These are phyloP conservation scores for Cephus cinctus DNA, from an alignment of 1,140 invertebrate genomes.

Conservation along the genomic window DNA sequence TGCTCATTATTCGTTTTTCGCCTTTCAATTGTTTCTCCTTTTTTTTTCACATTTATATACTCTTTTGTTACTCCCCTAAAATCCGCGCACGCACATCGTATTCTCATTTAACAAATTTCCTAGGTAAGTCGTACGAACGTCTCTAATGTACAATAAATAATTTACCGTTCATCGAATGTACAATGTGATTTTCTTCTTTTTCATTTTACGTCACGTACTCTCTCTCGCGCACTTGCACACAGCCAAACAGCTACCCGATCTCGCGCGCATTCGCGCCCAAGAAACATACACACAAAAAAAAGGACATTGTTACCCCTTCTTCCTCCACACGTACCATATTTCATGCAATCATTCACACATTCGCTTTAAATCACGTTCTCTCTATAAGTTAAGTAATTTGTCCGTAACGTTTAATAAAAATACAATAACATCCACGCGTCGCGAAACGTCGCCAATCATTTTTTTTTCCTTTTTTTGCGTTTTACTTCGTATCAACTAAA, in stretches of 20 bases:
- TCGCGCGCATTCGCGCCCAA: no score
- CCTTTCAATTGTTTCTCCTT: constrained; percentile 7
- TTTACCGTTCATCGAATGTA: constrained; percentile 45
- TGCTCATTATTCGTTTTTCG: constrained; percentile 9
- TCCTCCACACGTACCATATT: no score
- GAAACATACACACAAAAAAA: no score
- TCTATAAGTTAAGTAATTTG: constrained; percentile 45
- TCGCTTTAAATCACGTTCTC: no score
- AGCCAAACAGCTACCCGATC: no score
- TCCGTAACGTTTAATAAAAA: constrained; percentile 26
- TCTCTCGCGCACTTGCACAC: no score
- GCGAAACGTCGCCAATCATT: neutral
- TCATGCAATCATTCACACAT: no score
- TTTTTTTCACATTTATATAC: constrained; percentile 17
- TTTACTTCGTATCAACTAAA: constrained; percentile 25
- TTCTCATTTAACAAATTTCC: constrained; percentile 31
- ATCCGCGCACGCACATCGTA: no score
- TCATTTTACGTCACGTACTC: no score
- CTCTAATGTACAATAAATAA: constrained; percentile 53
- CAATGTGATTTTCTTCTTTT: constrained; percentile 26
- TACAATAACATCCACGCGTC: constrained; percentile 6
- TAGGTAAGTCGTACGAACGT: constrained; percentile 30
- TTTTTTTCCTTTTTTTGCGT: neutral
- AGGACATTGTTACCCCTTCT: no score
- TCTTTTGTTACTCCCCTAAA: constrained; percentile 10